Evolutionary conservation across 2,888 invertebrate species (phyloP).

Genomic region (Acanthococcus lagerstroemiae): DNA sequence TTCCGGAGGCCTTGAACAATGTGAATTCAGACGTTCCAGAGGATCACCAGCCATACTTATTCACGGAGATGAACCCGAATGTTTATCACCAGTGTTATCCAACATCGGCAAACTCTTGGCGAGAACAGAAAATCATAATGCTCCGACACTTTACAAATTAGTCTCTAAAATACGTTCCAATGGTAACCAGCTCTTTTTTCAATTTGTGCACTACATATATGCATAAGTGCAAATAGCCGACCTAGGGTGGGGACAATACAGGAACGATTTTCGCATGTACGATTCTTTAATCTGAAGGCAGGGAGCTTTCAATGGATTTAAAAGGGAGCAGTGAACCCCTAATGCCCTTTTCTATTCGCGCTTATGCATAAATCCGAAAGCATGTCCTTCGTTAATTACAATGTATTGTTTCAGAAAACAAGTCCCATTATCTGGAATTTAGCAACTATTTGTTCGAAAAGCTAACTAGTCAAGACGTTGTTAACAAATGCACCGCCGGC

Average conservation of each 20-base stretch:
- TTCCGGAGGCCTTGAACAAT: conserved; percentile 9
- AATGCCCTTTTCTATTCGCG: too few relatives aligned
- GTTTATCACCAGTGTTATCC: background rate
- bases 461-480: conserved; percentile 8
- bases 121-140: background rate
- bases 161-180: too few relatives aligned
- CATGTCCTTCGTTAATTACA: background rate
- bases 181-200: too few relatives aligned
- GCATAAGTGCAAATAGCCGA: too few relatives aligned
- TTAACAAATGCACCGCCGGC: background rate
- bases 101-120: background rate
- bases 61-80: conserved; percentile 1
- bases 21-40: background rate
- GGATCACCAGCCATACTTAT: conserved; percentile 8
- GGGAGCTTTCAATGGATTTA: too few relatives aligned
- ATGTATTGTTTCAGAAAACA: conserved; percentile 8
- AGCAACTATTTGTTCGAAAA: conserved; percentile 11
- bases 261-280: too few relatives aligned
- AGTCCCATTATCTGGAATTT: background rate
- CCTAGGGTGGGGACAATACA: too few relatives aligned
- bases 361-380: too few relatives aligned
- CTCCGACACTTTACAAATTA: conserved; percentile 2
- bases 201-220: too few relatives aligned
- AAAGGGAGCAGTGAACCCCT: too few relatives aligned
- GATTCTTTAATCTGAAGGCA: too few relatives aligned